phyloP scores from a whole-genome alignment of 2,888 invertebrate genomes.

The Ischnus inquisitorius region DNA sequence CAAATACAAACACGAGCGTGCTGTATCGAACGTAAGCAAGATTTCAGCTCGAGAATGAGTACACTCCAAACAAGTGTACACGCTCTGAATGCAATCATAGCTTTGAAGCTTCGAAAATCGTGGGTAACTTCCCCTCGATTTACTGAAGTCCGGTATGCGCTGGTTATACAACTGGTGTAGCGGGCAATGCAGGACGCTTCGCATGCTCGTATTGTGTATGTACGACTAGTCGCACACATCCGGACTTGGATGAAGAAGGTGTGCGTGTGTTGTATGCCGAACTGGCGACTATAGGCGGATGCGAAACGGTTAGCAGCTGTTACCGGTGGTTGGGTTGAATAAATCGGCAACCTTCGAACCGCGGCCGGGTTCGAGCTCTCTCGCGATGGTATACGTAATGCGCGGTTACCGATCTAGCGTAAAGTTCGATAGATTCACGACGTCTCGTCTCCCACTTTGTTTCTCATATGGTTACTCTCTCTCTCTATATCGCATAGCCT shows the following conservation, averaged over 20 bases:
- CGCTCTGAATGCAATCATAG: conserved; percentile 2
- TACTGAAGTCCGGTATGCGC: neutral
- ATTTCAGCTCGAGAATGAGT: neutral
- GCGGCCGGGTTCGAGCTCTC: neutral
- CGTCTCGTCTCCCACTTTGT: neutral
- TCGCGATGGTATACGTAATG: neutral
- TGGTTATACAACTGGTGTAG: conserved; percentile 2
- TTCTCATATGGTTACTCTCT: neutral
- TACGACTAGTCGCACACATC: neutral
- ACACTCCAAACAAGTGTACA: neutral
- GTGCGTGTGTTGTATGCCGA: neutral
- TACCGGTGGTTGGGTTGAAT: neutral
- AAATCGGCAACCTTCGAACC: neutral
- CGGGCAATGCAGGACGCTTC: neutral
- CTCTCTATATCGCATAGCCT: neutral
- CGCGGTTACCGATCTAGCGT: neutral
- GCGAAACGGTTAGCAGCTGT: neutral
- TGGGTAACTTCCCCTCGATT: neutral
- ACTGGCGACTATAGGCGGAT: neutral
- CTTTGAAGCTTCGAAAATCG: conserved; percentile 3
- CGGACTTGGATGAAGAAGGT: neutral
- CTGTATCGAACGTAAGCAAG: neutral
- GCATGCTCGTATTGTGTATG: neutral
- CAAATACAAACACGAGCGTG: neutral
- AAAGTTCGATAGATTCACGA: neutral